These are phyloP conservation scores for Rachycentron canadum DNA, from an alignment of 2,797 vertebrate genomes.

Conservation along the genomic window DNA sequence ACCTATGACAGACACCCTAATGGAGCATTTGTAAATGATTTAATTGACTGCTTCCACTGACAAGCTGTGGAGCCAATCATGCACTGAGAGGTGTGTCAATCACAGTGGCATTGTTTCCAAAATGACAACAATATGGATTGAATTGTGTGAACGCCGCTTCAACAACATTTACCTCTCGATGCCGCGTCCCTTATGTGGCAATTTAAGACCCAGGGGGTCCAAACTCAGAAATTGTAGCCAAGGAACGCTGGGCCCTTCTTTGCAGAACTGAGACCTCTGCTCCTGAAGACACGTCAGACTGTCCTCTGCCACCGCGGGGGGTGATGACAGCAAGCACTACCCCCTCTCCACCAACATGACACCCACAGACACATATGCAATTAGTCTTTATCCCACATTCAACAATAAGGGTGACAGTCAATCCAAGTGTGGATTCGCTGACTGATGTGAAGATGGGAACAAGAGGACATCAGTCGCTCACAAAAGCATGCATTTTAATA, in stretches of 20 bases:
- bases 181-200: constrained; percentile 66
- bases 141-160: constrained; percentile 75
- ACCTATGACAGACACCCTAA: constrained; percentile 62
- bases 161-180: constrained; percentile 71
- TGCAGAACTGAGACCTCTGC: constrained; percentile 41
- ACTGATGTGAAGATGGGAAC: constrained; percentile 31
- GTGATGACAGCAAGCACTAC: constrained; percentile 47
- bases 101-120: constrained; percentile 76
- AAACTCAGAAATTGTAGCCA: constrained; percentile 61
- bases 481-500: constrained; percentile 4
- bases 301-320: constrained; percentile 59
- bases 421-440: constrained; percentile 18
- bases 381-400: constrained; percentile 63
- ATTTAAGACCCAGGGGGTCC: constrained; percentile 75
- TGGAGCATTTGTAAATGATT: constrained; percentile 73
- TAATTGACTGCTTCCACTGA: constrained; percentile 62
- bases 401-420: constrained; percentile 54
- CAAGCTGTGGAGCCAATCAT: constrained; percentile 51
- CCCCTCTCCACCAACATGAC: constrained; percentile 29
- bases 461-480: constrained; percentile 19
- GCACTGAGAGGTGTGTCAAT: constrained; percentile 67
- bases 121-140: constrained; percentile 72
- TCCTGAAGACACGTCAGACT: constrained; percentile 49
- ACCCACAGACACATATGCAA: constrained; percentile 60
- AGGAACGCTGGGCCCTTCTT: constrained; percentile 41